Evolutionary conservation across 1,140 invertebrate genomes (phyloP).

Genomic region (Delia radicum): DNA sequence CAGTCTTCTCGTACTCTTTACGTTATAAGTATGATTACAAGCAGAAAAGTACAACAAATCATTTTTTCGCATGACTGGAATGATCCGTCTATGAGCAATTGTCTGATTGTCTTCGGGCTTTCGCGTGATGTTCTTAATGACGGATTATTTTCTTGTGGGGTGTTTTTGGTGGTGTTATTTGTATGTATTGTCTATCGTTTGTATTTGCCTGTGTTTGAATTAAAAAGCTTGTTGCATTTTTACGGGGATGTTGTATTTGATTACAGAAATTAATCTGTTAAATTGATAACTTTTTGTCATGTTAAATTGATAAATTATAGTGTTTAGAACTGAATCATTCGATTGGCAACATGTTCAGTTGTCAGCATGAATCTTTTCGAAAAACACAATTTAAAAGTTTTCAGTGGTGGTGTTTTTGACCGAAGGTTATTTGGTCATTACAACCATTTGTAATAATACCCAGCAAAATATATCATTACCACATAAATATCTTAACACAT

Average conservation of each 20-base stretch:
- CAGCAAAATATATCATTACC: no score
- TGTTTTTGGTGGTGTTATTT: background rate
- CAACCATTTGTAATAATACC: no score
- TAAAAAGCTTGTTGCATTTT: slow-evolving; percentile 10
- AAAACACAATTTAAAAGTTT: no score
- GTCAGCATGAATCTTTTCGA: no score
- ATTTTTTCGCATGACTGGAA: slow-evolving; percentile 22
- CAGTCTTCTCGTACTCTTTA: background rate
- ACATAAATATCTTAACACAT: no score
- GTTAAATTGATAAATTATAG: slow-evolving; percentile 12
- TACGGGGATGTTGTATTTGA: slow-evolving; percentile 20
- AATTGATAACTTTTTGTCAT: slow-evolving; percentile 19
- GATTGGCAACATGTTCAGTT: no score
- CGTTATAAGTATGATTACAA: background rate
- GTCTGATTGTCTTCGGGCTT: slow-evolving; percentile 18
- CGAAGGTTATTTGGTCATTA: no score
- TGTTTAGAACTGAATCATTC: background rate
- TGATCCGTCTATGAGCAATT: slow-evolving; percentile 15
- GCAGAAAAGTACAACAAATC: slow-evolving; percentile 16
- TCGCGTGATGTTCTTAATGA: slow-evolving; percentile 21
- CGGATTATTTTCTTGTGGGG: slow-evolving; percentile 23
- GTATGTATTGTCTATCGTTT: background rate
- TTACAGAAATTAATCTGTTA: slow-evolving; percentile 15
- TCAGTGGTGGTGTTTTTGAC: no score
- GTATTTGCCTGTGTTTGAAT: background rate